phyloP scores from a whole-genome alignment of 1,140 invertebrate species.

The Tetramorium parvispinum region DNA sequence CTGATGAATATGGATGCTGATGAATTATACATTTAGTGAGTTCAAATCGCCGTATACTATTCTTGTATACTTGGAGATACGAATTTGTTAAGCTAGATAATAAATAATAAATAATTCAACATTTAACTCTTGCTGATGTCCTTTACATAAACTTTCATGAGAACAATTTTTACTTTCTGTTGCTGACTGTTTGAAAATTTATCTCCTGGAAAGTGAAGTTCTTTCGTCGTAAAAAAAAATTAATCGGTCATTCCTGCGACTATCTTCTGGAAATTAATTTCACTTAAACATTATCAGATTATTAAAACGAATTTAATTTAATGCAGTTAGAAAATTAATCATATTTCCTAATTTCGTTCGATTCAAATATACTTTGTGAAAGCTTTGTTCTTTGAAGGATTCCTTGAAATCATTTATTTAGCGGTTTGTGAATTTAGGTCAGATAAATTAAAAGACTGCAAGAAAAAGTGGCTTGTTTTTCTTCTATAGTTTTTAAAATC shows the following conservation, averaged over 20 bases:
- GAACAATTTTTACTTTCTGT: neutral
- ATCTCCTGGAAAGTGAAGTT: neutral
- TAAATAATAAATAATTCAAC: conserved; percentile 19
- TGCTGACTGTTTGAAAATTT: neutral
- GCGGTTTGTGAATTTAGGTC: neutral
- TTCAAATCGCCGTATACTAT: neutral
- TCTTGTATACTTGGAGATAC: neutral
- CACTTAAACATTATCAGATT: neutral
- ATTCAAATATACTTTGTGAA: neutral
- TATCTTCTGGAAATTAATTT: conserved; percentile 2
- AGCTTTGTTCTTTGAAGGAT: conserved; percentile 16
- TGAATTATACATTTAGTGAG: conserved; percentile 21
- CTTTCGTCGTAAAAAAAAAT: neutral
- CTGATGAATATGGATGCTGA: conserved; percentile 22
- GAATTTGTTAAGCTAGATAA: neutral
- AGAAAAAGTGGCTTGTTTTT: conserved; percentile 5
- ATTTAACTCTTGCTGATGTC: neutral
- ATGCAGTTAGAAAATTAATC: neutral
- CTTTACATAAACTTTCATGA: neutral
- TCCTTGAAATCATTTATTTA: neutral
- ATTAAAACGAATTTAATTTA: neutral
- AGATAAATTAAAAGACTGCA: neutral
- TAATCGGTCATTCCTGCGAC: neutral
- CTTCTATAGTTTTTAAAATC: neutral
- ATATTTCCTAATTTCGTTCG: neutral